Evolutionary conservation across 2,797 vertebrate species (phyloP).

Genomic region (Xenopus petersii): DNA sequence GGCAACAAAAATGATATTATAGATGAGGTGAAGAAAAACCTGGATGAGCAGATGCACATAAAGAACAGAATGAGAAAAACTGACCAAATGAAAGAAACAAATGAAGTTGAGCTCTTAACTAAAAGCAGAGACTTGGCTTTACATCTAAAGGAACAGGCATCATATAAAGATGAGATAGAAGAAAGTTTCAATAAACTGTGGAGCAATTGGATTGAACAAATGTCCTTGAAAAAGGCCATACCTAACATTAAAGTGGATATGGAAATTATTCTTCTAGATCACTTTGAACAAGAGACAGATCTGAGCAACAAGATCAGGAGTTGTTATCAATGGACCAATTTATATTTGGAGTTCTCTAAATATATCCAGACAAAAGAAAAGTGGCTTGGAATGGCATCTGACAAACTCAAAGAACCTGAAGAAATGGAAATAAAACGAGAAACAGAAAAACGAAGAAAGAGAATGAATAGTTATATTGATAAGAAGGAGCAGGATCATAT

Average conservation of each 20-base stretch:
- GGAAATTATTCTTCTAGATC: constrained; percentile 4
- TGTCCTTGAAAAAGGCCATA: too few species aligned
- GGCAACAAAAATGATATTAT: neutral
- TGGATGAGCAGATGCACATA: neutral
- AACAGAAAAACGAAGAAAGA: neutral
- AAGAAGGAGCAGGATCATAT: neutral
- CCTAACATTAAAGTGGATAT: neutral
- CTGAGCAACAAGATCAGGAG: neutral
- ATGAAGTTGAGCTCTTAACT: neutral
- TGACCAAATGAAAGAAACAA: neutral
- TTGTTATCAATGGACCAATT: neutral
- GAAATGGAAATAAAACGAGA: neutral
- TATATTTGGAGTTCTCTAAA: neutral
- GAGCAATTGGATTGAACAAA: neutral
- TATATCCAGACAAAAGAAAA: neutral
- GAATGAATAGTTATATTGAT: constrained; percentile 7
- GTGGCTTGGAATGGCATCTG: accelerated
- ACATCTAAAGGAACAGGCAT: neutral
- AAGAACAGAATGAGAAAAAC: neutral
- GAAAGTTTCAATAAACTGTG: constrained; percentile 20
- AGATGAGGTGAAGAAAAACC: neutral
- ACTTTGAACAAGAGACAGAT: neutral
- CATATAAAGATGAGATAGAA: neutral
- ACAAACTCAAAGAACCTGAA: neutral
- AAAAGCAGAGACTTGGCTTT: constrained; percentile 16